Percentiles rank a stretch among this genome's conserved stretches.
Evolutionary conservation across 2,113 vertebrate genomes (phyloP).

Genomic region (Uria aalge): DNA sequence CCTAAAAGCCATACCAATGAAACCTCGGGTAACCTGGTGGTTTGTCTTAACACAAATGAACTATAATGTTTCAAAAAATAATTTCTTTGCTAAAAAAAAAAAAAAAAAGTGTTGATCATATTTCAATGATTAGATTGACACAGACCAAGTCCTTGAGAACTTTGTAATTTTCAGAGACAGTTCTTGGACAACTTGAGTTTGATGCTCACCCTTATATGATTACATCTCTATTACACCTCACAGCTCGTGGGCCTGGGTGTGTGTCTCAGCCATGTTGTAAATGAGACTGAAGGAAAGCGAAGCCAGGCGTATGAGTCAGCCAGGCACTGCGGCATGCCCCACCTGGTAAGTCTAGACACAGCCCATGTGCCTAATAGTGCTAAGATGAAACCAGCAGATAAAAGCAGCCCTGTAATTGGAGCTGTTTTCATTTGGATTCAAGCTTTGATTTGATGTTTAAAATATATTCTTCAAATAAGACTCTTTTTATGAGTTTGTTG

Average conservation of each 20-base stretch:
- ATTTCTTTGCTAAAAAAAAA: background rate
- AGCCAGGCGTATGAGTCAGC: constrained; percentile 2
- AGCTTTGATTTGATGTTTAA: constrained; percentile 30
- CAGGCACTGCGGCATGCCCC: background rate
- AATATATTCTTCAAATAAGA: background rate
- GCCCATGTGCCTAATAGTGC: background rate
- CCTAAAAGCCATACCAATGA: background rate
- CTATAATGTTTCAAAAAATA: background rate
- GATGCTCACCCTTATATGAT: background rate
- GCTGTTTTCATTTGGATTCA: constrained; percentile 2
- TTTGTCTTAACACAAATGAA: background rate
- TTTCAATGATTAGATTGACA: background rate
- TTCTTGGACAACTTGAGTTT: background rate
- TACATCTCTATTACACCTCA: background rate
- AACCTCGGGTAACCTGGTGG: background rate
- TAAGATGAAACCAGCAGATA: constrained; percentile 32
- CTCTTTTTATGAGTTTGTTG: constrained; percentile 9
- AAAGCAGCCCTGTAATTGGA: constrained; percentile 28
- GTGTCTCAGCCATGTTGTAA: background rate
- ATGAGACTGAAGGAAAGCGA: background rate
- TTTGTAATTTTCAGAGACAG: background rate
- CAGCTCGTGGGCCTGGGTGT: background rate
- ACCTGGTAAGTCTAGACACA: constrained; percentile 36
- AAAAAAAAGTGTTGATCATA: background rate
- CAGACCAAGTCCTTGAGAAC: background rate